phyloP scores from a whole-genome alignment of 2,113 vertebrate genomes.

The Apistogramma diplotaenia region DNA sequence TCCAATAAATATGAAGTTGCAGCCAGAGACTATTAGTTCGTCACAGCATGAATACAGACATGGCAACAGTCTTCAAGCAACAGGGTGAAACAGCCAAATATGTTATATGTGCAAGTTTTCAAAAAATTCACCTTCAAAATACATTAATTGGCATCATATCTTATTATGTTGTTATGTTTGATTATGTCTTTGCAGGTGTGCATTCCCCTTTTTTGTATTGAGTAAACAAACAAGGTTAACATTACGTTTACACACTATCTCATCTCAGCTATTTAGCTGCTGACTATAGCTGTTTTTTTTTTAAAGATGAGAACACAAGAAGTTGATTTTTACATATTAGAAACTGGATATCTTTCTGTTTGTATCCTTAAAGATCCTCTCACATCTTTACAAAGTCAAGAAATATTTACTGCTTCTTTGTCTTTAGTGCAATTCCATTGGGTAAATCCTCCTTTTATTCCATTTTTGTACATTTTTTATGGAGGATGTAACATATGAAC shows the following conservation, averaged over 20 bases:
- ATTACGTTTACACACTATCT: neutral
- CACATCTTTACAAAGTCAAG: neutral
- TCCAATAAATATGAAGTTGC: neutral
- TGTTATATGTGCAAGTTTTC: too few relatives aligned
- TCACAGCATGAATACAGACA: neutral
- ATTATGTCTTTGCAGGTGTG: neutral
- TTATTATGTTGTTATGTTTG: neutral
- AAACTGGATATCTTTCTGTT: neutral
- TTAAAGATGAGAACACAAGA: neutral
- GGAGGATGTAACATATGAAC: conserved; percentile 1
- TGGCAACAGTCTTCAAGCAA: neutral
- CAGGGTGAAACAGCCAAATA: too few relatives aligned
- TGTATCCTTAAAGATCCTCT: neutral
- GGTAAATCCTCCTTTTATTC: neutral
- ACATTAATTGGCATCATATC: neutral
- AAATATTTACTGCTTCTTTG: neutral
- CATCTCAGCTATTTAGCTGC: neutral
- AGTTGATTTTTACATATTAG: neutral
- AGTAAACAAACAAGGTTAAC: neutral
- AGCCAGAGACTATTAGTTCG: neutral
- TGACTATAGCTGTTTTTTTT: neutral
- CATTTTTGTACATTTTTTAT: neutral
- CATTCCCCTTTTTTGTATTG: neutral
- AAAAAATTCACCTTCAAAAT: neutral
- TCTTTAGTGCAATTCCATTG: neutral